A percentile compares a stretch with the other conserved stretches of the same genome.
Conservation (phyloP, 2,888 invertebrate genomes). For the Cyclophora albipunctata region DNA sequence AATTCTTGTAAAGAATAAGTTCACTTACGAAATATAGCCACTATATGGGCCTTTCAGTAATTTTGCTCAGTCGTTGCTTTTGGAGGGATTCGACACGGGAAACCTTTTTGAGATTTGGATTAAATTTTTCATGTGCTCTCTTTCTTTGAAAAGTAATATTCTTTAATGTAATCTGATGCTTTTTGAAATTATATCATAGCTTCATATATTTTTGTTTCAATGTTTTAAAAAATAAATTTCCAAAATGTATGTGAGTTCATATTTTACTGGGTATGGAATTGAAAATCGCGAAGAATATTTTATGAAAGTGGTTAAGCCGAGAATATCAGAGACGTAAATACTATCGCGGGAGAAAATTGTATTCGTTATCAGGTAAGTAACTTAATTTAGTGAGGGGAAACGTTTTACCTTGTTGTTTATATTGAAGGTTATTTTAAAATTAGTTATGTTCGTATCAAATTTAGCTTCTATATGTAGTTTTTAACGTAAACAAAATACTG, state of each 20-base stretch:
- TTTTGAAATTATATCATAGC: neutral
- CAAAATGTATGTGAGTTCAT: no score
- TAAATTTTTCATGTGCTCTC: constrained; percentile 36
- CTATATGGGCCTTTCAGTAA: constrained; percentile 5
- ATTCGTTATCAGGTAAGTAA: constrained; percentile 36
- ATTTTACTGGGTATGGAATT: constrained; percentile 8
- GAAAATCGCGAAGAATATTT: constrained; percentile 15
- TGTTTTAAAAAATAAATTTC: no score
- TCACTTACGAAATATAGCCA: neutral
- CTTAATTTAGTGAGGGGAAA: constrained; percentile 42
- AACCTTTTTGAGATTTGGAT: constrained; percentile 38
- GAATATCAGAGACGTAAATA: constrained; percentile 41
- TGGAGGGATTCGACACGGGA: constrained; percentile 25
- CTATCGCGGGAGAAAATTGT: constrained; percentile 45
- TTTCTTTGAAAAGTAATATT: constrained; percentile 19
- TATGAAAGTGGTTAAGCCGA: constrained; percentile 18
- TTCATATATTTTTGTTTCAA: no score
- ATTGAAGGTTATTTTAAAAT: constrained; percentile 22
- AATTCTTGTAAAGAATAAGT: no score
- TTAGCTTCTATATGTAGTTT: constrained; percentile 7
- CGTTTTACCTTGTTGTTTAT: constrained; percentile 29
- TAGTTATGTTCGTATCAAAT: constrained; percentile 11
- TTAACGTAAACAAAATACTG: neutral
- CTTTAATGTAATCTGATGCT: constrained; percentile 2
- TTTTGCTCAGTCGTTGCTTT: constrained; percentile 13